These are phyloP conservation scores for Smutsia gigantea DNA, from an alignment of 2,797 vertebrate species.

Conservation along the genomic window DNA sequence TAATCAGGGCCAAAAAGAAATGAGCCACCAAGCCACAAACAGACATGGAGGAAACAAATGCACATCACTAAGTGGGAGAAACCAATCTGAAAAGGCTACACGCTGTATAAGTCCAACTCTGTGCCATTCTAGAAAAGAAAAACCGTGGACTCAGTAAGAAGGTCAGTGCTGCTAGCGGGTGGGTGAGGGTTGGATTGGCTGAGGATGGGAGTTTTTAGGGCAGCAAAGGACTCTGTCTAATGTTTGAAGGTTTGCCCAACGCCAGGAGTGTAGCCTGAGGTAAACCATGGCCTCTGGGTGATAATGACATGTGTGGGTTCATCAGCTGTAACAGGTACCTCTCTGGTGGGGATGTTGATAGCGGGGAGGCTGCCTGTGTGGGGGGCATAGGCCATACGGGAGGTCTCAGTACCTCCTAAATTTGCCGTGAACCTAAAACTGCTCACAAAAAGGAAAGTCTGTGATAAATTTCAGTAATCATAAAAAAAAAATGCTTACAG, in stretches of 20 bases:
- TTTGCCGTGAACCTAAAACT: not conserved
- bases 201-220: not conserved
- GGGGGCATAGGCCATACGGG: not conserved
- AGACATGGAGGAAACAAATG: not conserved
- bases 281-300: not conserved
- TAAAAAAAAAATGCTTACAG: not conserved
- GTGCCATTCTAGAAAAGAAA: not conserved
- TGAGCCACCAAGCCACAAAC: too few relatives aligned
- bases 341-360: not conserved
- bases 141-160: accelerated
- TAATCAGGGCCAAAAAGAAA: not conserved
- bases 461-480: not conserved
- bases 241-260: too few relatives aligned
- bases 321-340: accelerated
- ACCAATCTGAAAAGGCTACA: not conserved
- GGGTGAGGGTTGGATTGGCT: not conserved
- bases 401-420: not conserved
- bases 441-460: not conserved
- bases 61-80: not conserved
- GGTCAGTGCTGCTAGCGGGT: not conserved
- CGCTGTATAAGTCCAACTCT: not conserved
- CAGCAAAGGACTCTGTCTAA: not conserved
- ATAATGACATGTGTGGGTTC: not conserved
- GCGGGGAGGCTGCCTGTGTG: not conserved
- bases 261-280: not conserved